A percentile compares a stretch with the other conserved stretches of the same genome.
These are phyloP conservation scores for Rhinichthys osculus DNA, from an alignment of 2,797 vertebrate genomes.

Conservation along the genomic window DNA sequence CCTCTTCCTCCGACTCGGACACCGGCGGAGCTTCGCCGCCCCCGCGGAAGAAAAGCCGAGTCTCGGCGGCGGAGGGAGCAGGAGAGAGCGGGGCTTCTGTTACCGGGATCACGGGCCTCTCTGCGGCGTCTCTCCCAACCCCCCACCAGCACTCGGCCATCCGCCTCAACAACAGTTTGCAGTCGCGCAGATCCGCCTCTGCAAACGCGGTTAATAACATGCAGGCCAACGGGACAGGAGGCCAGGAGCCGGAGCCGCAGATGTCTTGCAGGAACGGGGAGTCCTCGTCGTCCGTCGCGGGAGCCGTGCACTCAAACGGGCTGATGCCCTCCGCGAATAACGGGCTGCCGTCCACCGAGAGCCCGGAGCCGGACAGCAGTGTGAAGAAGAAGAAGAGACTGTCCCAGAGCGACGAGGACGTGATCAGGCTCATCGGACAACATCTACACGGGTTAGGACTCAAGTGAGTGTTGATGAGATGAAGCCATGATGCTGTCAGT, in stretches of 20 bases:
- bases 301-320: constrained; percentile 75
- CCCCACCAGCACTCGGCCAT: constrained; percentile 68
- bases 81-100: constrained; percentile 86
- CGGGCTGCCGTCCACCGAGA: constrained; percentile 73
- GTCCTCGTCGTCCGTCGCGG: constrained; percentile 79
- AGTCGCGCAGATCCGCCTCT: constrained; percentile 62
- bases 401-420: constrained; percentile 93
- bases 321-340: constrained; percentile 74
- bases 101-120: constrained; percentile 86
- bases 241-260: constrained; percentile 79
- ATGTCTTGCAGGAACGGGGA: constrained; percentile 85
- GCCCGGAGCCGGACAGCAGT: constrained; percentile 75
- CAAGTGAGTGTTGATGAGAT: constrained; percentile 82
- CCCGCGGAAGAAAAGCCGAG: constrained; percentile 86
- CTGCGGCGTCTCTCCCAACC: constrained; percentile 73
- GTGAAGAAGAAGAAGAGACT: constrained; percentile 92
- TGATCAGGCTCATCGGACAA: constrained; percentile 94
- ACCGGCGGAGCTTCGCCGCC: constrained; percentile 82
- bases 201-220: constrained; percentile 71
- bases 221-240: constrained; percentile 89
- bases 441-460: constrained; percentile 94
- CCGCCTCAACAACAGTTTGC: constrained; percentile 38
- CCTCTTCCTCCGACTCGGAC: constrained; percentile 84
- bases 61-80: constrained; percentile 84
- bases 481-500: neutral